These are phyloP conservation scores for Tragelaphus buxtoni DNA, from an alignment of 2,113 vertebrate species.

Conservation along the genomic window DNA sequence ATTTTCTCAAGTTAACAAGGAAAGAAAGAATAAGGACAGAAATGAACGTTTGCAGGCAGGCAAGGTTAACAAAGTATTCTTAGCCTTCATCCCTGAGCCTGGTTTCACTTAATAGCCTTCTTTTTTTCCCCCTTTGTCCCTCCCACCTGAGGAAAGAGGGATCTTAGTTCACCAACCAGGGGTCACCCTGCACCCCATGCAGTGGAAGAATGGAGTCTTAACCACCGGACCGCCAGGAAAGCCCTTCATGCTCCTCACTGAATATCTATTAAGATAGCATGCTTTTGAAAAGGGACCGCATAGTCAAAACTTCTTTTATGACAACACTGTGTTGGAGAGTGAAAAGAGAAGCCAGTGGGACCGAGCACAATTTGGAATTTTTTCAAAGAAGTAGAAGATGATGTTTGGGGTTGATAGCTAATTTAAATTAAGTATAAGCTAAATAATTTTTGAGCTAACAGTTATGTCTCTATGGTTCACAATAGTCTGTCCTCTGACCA, in stretches of 20 bases:
- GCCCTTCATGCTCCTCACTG: not conserved
- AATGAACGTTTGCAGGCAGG: not conserved
- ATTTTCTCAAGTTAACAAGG: not conserved
- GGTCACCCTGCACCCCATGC: not conserved
- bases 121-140: not conserved
- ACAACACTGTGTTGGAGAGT: not conserved
- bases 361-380: not conserved
- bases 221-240: not conserved
- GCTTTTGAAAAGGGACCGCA: not conserved
- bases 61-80: not conserved
- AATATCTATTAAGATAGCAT: not conserved
- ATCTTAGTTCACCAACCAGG: not conserved
- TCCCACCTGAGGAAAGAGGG: not conserved
- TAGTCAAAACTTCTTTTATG: not conserved
- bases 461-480: not conserved
- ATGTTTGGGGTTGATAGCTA: not conserved
- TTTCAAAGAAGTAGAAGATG: not conserved
- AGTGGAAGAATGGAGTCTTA: not conserved
- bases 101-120: not conserved
- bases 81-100: not conserved
- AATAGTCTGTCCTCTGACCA: not conserved
- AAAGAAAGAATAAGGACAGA: not conserved
- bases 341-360: not conserved
- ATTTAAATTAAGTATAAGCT: not conserved
- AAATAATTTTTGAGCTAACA: not conserved